A percentile compares a stretch with the other conserved stretches of the same genome.
These are phyloP conservation scores for Macrophya alboannulata DNA, from an alignment of 2,888 invertebrate genomes.

Conservation along the genomic window DNA sequence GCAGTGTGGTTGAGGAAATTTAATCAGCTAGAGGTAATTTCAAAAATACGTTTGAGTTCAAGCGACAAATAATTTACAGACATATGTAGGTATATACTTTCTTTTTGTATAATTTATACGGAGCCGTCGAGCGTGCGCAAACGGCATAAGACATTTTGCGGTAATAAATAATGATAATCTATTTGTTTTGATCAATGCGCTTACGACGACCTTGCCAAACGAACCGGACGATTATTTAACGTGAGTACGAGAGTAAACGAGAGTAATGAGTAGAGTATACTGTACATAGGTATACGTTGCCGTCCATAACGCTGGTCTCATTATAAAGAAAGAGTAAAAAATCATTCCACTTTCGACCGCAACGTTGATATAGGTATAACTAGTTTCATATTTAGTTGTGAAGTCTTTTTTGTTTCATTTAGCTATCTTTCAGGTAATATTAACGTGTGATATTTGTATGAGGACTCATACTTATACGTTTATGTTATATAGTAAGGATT, in stretches of 20 bases:
- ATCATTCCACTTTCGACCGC: neutral
- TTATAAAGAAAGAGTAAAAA: neutral
- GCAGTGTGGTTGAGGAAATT: neutral
- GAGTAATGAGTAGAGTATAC: neutral
- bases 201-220: constrained; percentile 19
- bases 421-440: neutral
- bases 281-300: neutral
- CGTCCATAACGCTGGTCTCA: neutral
- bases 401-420: neutral
- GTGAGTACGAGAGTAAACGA: constrained; percentile 19
- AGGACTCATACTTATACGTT: neutral
- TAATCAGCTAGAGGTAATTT: neutral
- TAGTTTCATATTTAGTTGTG: neutral
- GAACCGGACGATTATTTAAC: constrained; percentile 1
- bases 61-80: neutral
- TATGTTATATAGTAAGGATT: neutral
- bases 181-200: constrained; percentile 39
- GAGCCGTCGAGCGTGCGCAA: too few species aligned
- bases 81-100: neutral
- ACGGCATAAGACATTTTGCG: neutral
- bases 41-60: neutral
- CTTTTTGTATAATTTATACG: neutral
- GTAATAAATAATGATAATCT: neutral
- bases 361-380: neutral
- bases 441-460: neutral